Base-by-base conservation (phyloP, 2,113 vertebrate species). In the Podilymbus podiceps region DNA sequence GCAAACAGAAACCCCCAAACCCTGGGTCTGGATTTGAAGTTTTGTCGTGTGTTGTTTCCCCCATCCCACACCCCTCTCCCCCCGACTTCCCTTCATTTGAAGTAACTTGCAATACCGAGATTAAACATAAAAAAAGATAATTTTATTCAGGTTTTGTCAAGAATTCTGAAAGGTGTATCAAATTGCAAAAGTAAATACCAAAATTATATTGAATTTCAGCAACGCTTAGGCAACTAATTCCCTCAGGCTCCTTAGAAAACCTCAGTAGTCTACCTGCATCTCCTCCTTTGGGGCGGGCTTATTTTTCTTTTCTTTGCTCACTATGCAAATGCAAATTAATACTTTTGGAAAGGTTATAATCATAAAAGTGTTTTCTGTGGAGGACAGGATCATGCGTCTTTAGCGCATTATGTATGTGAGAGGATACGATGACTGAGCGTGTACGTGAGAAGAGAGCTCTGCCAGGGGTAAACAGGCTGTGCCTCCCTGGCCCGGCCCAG, bases 401-500 rank as follows among this genome's bases (percentile, higher is more conserved):
- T 77, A 76, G 67, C 1, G 1, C 5, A 3, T 7, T 4, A 24
- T 25, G 28, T 25, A 2, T 17, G 59, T 38, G 75, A 67, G 63
- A 23, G 58, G 53, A 46, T 75, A 8, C 0, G 0, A 46, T 19
- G 5, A 27, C 50, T 9, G 69, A 9, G 44, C 12, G 67, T 0
- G 2, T 78, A 79, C 28, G 38, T 90, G 90, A 78, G 85, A 8
- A 50, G 49, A 68, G 72, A 24, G 53, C 66, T 2, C 25, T 79
- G 88, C 33, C 62, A 8, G 44, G 6, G 11, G 73, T 25, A 15
- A 58, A 38, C 28, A 52, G 64, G 52, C 87, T 11, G 21, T 11
- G 75, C 89, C 47, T 38, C 6, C 27, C 15, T 2, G 6, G 71
- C 80, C 83, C 3, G 5, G 38, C 68, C 69, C 62, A 1, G 14